Evolutionary conservation across 2,113 vertebrate species (phyloP).

Genomic region (Eclectus roratus): DNA sequence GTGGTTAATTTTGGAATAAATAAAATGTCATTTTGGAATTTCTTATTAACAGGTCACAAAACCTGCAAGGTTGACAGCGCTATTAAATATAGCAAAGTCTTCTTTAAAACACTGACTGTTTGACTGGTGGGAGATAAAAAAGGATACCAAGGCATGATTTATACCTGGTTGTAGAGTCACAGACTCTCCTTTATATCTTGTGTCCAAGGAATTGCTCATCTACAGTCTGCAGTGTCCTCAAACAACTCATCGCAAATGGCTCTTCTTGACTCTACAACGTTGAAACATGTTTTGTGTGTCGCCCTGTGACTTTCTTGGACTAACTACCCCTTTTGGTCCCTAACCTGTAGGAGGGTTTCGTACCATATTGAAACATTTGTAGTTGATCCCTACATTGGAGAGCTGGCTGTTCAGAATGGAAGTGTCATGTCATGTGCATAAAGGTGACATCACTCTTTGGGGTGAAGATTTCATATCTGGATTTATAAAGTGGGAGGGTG

Average conservation of each 20-base stretch:
- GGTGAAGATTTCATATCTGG: neutral
- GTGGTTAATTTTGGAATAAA: neutral
- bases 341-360: fast-evolving
- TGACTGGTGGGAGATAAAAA: conserved; percentile 22
- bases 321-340: neutral
- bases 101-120: conserved; percentile 60
- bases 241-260: neutral
- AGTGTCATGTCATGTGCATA: neutral
- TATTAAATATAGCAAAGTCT: conserved; percentile 73
- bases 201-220: conserved; percentile 23
- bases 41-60: conserved; percentile 49
- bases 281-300: neutral
- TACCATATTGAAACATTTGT: neutral
- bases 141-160: conserved; percentile 47
- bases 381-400: neutral
- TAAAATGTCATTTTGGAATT: conserved; percentile 24
- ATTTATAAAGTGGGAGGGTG: neutral
- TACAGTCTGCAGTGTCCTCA: conserved; percentile 29
- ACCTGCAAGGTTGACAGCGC: conserved; percentile 59
- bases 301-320: neutral
- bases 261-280: neutral
- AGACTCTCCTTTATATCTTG: conserved; percentile 46
- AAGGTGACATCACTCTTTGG: neutral
- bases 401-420: neutral
- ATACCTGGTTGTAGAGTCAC: conserved; percentile 14